A percentile compares a stretch with the other conserved stretches of the same genome.
Conservation (phyloP, 2,113 vertebrate genomes). For the Pleuronectes platessa region DNA sequence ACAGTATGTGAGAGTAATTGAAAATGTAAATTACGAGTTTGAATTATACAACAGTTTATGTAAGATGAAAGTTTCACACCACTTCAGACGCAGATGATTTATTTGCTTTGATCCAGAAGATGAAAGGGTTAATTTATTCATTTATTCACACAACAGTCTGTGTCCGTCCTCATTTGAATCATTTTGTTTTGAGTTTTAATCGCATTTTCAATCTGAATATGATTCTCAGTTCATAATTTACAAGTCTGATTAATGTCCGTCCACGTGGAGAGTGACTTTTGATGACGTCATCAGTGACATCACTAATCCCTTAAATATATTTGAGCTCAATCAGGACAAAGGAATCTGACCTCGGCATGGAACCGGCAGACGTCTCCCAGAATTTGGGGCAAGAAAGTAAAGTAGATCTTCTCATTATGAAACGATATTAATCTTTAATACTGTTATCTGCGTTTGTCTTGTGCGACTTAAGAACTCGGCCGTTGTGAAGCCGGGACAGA, state of each 20-base stretch:
- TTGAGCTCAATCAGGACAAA: too few species aligned
- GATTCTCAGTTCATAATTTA: too few species aligned
- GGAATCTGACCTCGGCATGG: background rate
- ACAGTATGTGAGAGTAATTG: slow-evolving; percentile 48
- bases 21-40: slow-evolving; percentile 42
- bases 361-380: slow-evolving; percentile 1
- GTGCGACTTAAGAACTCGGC: background rate
- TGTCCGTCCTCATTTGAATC: too few species aligned
- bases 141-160: background rate
- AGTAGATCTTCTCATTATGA: slow-evolving; percentile 18
- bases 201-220: too few species aligned
- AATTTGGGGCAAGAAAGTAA: slow-evolving; percentile 16
- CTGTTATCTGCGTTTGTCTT: background rate
- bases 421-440: slow-evolving; percentile 22
- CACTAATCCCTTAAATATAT: background rate
- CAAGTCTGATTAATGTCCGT: background rate
- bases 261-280: background rate
- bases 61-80: slow-evolving; percentile 1
- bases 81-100: background rate
- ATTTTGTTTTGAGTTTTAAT: too few species aligned
- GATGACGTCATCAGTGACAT: background rate
- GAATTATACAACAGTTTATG: slow-evolving; percentile 47
- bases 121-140: background rate
- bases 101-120: background rate
- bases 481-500: background rate